A percentile compares a stretch with the other conserved stretches of the same genome.
These are phyloP conservation scores for Metopia argyrocephala DNA, from an alignment of 2,888 invertebrate genomes.

Conservation along the genomic window DNA sequence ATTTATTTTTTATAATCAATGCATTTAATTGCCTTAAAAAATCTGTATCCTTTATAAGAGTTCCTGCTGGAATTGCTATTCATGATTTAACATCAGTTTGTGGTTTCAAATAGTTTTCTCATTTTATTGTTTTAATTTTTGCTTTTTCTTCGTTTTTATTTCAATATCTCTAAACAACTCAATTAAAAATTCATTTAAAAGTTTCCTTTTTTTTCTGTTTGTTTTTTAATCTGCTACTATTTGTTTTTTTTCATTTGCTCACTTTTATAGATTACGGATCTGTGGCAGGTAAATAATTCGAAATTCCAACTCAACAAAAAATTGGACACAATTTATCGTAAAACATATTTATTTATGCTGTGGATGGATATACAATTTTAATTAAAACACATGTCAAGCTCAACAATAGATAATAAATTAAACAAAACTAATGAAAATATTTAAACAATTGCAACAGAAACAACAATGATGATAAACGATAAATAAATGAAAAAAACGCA, in stretches of 20 bases:
- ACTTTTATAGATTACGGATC: conserved; percentile 3
- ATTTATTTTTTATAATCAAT: too few relatives aligned
- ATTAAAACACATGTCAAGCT: conserved; percentile 31
- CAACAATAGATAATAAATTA: conserved; percentile 1
- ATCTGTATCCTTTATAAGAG: too few relatives aligned
- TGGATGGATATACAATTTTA: conserved; percentile 4
- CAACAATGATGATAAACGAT: neutral
- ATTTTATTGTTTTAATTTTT: neutral
- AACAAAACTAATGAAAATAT: neutral
- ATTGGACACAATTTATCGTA: neutral
- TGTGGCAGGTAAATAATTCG: neutral
- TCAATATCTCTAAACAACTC: neutral
- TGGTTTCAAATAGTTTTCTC: too few relatives aligned
- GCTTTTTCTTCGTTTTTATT: too few relatives aligned
- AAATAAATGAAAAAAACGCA: neutral
- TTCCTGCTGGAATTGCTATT: too few relatives aligned
- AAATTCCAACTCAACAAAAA: neutral
- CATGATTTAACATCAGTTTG: too few relatives aligned
- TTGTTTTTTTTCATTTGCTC: neutral
- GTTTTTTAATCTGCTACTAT: neutral
- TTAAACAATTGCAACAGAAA: neutral
- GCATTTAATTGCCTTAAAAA: too few relatives aligned
- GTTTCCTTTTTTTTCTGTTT: too few relatives aligned
- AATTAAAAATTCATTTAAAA: neutral
- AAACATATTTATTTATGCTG: neutral